A percentile compares a stretch with the other conserved stretches of the same genome.
phyloP scores from a whole-genome alignment of 2,888 invertebrate species.

The Drosophila sordidula region DNA sequence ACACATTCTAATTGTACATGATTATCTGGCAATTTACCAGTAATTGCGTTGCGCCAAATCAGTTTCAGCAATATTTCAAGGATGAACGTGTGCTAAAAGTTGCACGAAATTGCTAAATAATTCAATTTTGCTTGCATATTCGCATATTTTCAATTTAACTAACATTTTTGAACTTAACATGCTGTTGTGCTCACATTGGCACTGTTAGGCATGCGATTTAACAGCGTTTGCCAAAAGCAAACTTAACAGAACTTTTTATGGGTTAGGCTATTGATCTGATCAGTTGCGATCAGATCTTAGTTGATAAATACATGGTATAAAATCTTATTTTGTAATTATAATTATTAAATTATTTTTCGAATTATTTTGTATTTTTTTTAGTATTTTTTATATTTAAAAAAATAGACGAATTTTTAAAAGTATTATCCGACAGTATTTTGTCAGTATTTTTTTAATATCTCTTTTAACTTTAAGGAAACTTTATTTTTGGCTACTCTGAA shows the following conservation, averaged over 20 bases:
- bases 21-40: slow-evolving; percentile 51
- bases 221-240: not conserved
- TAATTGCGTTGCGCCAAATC: slow-evolving; percentile 34
- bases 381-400: no score
- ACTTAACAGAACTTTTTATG: not conserved
- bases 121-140: not conserved
- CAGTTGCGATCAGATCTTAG: no score
- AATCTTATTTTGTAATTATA: no score
- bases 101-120: slow-evolving; percentile 5
- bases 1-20: slow-evolving; percentile 55
- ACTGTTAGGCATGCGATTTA: not conserved
- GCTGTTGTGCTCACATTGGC: not conserved
- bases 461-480: no score
- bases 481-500: not conserved
- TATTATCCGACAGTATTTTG: no score
- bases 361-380: no score
- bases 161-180: not conserved
- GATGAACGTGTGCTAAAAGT: not conserved
- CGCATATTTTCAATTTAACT: not conserved
- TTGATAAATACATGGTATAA: no score
- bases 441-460: no score
- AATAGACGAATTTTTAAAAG: no score
- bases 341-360: no score
- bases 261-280: no score
- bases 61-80: slow-evolving; percentile 12